These are phyloP conservation scores for Bagarius yarrelli DNA, from an alignment of 2,113 vertebrate species.

Conservation along the genomic window DNA sequence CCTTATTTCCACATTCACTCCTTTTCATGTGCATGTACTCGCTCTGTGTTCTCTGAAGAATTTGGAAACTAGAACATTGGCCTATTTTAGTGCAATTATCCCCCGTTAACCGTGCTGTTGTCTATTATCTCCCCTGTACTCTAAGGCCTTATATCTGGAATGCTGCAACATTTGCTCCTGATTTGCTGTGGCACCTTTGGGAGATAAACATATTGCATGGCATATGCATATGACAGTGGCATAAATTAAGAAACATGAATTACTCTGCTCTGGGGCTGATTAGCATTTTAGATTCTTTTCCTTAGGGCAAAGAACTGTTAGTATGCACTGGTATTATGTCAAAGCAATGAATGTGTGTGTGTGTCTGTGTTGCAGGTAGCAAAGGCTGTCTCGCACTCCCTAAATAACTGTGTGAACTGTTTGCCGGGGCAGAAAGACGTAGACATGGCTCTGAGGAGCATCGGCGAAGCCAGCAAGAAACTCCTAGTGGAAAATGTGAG, in stretches of 20 bases:
- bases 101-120: constrained; percentile 59
- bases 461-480: constrained; percentile 98
- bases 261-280: constrained; percentile 56
- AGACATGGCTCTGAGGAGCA: constrained; percentile 95
- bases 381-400: constrained; percentile 94
- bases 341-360: constrained; percentile 34
- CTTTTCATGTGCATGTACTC: constrained; percentile 19
- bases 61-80: constrained; percentile 26
- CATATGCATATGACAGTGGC: constrained; percentile 65
- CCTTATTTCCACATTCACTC: background rate
- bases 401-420: constrained; percentile 99
- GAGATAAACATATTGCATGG: constrained; percentile 66
- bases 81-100: constrained; percentile 54
- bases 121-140: constrained; percentile 47
- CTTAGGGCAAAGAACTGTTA: constrained; percentile 53
- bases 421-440: constrained; percentile 98
- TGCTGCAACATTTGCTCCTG: constrained; percentile 55
- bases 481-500: constrained; percentile 92
- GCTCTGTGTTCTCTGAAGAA: constrained; percentile 44
- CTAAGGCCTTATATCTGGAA: constrained; percentile 55
- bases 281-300: constrained; percentile 59
- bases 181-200: constrained; percentile 57
- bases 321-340: constrained; percentile 48
- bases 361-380: constrained; percentile 80
- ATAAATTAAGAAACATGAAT: constrained; percentile 65